Conservation (phyloP, 2,113 vertebrate species). For the Regulus satrapa region DNA sequence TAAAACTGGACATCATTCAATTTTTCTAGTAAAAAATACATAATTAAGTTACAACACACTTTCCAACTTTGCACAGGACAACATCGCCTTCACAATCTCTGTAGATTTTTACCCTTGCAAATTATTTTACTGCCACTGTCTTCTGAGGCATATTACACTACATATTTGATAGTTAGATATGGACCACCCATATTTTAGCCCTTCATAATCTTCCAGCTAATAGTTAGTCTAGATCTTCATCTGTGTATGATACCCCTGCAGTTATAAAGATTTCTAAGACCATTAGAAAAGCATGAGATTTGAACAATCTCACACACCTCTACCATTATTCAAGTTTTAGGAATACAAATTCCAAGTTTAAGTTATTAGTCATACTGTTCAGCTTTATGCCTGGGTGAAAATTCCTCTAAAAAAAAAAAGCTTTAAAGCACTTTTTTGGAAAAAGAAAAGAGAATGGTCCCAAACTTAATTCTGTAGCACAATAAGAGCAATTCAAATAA, state of each 20-base stretch:
- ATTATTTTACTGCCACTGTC: not conserved
- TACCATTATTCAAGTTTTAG: not conserved
- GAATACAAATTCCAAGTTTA: not conserved
- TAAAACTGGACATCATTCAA: not conserved
- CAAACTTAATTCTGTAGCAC: not conserved
- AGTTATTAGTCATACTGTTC: not conserved
- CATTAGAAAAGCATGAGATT: not conserved
- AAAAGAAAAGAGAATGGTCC: not conserved
- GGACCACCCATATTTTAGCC: not conserved
- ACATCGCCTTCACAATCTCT: not conserved
- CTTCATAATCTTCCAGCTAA: not conserved
- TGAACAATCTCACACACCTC: not conserved
- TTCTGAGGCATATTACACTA: not conserved
- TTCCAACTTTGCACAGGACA: not conserved
- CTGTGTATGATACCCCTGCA: not conserved
- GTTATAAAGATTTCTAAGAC: not conserved
- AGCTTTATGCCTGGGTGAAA: not conserved
- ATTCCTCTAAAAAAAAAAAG: not conserved
- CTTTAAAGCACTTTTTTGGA: not conserved
- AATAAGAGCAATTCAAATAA: not conserved
- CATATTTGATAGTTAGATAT: not conserved
- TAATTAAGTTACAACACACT: not conserved
- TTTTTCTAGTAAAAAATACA: not conserved
- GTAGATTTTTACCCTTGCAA: not conserved
- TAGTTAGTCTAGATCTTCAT: not conserved